Evolutionary conservation across 2,113 vertebrate genomes (phyloP).

Genomic region (Ceyx cyanopectus): DNA sequence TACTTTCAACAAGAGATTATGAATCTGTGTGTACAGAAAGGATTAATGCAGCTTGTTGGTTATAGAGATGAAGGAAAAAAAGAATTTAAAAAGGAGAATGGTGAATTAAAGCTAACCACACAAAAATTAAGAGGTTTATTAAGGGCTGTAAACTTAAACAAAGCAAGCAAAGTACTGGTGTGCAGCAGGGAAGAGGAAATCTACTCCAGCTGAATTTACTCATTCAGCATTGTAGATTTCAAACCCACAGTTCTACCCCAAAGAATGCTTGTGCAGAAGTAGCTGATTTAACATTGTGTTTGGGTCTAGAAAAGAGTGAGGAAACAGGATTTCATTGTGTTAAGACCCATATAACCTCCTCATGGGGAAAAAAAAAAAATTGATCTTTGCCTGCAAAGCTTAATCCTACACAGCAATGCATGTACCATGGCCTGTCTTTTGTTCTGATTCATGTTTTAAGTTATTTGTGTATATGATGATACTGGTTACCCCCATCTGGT

Average conservation of each 20-base stretch:
- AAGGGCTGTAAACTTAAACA: neutral
- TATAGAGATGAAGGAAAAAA: neutral
- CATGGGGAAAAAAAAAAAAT: neutral
- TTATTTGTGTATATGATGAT: neutral
- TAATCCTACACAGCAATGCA: neutral
- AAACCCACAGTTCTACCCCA: neutral
- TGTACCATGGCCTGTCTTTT: neutral
- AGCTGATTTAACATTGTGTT: neutral
- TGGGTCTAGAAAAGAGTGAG: neutral
- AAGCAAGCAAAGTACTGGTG: neutral
- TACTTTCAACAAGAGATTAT: conserved; percentile 37
- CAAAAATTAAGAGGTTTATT: conserved; percentile 18
- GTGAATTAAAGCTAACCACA: conserved; percentile 13
- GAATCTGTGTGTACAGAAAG: neutral
- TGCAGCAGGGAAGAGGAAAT: neutral
- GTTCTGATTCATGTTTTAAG: neutral
- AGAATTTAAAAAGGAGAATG: neutral
- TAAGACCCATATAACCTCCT: neutral
- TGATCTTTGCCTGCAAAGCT: neutral
- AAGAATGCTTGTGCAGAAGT: neutral
- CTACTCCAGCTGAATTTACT: neutral
- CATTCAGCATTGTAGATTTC: neutral
- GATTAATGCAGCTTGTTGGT: neutral
- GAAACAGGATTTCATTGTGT: neutral
- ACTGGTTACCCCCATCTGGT: neutral